Conservation (phyloP, 2,888 invertebrate species). For the Stratiomys singularior region DNA sequence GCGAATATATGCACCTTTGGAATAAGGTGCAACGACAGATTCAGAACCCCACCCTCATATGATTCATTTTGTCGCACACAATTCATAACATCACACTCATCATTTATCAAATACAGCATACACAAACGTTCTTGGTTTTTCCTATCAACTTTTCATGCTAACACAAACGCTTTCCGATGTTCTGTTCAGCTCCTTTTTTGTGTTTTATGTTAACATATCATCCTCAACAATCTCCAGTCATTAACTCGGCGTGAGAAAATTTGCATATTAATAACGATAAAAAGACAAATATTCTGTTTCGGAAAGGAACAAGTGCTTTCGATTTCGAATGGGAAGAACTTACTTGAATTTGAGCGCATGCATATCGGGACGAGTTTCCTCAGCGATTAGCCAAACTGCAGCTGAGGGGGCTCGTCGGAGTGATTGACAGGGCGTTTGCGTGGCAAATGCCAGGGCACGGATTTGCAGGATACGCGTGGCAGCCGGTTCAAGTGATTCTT, state of each 20-base stretch:
- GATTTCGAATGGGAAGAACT: conserved; percentile 3
- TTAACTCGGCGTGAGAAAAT: conserved; percentile 48
- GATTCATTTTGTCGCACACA: no score
- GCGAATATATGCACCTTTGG: no score
- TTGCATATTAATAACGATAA: conserved; percentile 34
- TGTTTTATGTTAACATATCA: conserved; percentile 51
- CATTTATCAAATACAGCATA: not conserved
- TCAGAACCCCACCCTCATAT: no score
- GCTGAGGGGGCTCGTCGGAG: no score
- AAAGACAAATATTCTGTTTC: conserved; percentile 8
- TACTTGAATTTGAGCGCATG: conserved; percentile 12
- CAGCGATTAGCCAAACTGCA: not conserved
- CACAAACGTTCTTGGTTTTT: not conserved
- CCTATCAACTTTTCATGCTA: conserved; percentile 30
- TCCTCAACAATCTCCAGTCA: conserved; percentile 51
- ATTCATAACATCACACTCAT: not conserved
- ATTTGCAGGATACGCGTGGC: not conserved
- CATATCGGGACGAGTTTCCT: not conserved
- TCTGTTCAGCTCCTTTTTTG: conserved; percentile 40
- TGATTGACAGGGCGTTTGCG: no score
- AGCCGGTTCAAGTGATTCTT: conserved; percentile 26
- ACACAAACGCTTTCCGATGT: conserved; percentile 34
- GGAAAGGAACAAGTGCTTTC: conserved; percentile 1
- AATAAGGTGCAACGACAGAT: no score
- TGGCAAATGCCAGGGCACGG: not conserved